Conservation (phyloP, 2,888 invertebrate species). For the Cataglyphis altisquamis region DNA sequence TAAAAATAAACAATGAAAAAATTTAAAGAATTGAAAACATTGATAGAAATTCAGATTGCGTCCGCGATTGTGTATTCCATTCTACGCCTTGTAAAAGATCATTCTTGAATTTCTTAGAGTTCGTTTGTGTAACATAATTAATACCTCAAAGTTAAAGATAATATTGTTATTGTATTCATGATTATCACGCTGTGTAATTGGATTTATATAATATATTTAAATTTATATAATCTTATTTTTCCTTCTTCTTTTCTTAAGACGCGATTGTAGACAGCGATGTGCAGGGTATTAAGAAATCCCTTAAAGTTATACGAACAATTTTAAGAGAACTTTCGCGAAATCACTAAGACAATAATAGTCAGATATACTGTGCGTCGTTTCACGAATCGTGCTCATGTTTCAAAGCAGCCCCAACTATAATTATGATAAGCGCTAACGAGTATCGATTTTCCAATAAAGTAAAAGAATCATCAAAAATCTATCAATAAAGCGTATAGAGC, state of each 20-base stretch:
- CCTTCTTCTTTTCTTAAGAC: not conserved
- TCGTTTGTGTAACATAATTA: not conserved
- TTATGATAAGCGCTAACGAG: constrained; percentile 36
- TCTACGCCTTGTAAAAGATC: not conserved
- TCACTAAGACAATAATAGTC: constrained; percentile 47
- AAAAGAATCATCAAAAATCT: constrained; percentile 27
- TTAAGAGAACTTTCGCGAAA: constrained; percentile 39
- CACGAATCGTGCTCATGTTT: not conserved
- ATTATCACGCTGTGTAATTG: not conserved
- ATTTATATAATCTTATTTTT: constrained; percentile 3
- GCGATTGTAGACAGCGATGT: constrained; percentile 1
- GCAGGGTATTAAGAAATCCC: constrained; percentile 33
- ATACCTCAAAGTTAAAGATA: not conserved
- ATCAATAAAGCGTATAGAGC: not conserved
- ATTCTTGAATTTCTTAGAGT: not conserved
- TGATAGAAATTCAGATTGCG: not conserved
- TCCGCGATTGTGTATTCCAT: not conserved
- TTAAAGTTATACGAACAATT: constrained; percentile 45
- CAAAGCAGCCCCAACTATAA: not conserved
- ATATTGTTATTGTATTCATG: not conserved
- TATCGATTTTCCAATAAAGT: constrained; percentile 34
- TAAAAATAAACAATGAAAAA: not conserved
- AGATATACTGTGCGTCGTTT: constrained; percentile 12
- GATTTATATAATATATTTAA: constrained; percentile 32
- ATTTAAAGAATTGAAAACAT: not conserved